Evolutionary conservation across 2,888 invertebrate species (phyloP).

Genomic region (Galerucella calmariensis): DNA sequence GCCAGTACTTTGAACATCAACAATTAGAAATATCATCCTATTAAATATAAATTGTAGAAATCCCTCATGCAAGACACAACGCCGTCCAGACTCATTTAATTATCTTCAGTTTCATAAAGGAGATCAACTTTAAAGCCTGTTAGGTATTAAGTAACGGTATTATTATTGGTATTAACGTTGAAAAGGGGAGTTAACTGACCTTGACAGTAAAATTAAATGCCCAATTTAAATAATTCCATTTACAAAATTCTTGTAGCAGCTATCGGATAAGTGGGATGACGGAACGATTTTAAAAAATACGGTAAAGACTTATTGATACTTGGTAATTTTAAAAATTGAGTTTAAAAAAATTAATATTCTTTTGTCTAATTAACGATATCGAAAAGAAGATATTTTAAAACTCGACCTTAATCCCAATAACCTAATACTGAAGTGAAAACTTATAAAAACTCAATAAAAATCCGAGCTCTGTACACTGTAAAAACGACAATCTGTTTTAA

Average conservation of each 20-base stretch:
- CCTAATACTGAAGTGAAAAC: slow-evolving; percentile 6
- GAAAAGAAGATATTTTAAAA: background rate
- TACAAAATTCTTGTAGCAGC: background rate
- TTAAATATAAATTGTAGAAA: background rate
- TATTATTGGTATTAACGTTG: background rate
- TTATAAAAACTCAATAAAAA: slow-evolving; percentile 7
- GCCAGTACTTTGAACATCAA: no score
- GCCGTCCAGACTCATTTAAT: background rate
- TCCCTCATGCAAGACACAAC: background rate
- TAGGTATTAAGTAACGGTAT: background rate
- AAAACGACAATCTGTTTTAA: background rate
- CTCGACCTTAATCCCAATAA: slow-evolving; percentile 10
- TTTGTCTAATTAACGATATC: background rate
- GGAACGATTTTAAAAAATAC: no score
- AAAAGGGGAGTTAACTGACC: slow-evolving; percentile 8
- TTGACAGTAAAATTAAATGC: background rate
- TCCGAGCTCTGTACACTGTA: background rate
- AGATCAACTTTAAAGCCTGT: background rate
- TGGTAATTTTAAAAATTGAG: background rate
- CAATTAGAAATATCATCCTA: no score
- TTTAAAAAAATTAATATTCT: no score
- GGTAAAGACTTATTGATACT: background rate
- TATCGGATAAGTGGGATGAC: background rate
- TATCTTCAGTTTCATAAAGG: background rate
- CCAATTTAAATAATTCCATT: background rate